A percentile compares a stretch with the other conserved stretches of the same genome.
Evolutionary conservation across 2,888 invertebrate genomes (phyloP).

Genomic region (Cephus pulcher): DNA sequence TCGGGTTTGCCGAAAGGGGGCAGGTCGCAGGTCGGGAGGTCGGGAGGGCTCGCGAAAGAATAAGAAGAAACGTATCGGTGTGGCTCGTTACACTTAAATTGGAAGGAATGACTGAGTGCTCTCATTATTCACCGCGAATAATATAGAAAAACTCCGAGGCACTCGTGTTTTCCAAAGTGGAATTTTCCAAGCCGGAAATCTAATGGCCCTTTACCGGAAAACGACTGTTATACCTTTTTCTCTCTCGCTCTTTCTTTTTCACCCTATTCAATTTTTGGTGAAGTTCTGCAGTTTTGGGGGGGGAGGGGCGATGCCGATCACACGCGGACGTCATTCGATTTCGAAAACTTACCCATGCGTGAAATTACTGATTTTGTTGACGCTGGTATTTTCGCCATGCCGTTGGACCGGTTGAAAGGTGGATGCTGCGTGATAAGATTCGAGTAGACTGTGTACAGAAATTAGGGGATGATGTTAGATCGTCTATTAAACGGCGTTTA

Average conservation of each 20-base stretch:
- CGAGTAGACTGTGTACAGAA: constrained; percentile 10
- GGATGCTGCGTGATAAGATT: neutral
- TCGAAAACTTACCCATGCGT: neutral
- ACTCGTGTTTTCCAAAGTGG: constrained; percentile 21
- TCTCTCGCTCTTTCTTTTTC: neutral
- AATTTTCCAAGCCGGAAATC: constrained; percentile 8
- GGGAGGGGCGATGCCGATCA: neutral
- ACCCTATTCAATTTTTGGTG: neutral
- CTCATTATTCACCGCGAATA: constrained; percentile 65
- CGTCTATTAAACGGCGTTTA: constrained; percentile 61
- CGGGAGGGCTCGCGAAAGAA: constrained; percentile 52
- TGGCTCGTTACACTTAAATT: constrained; percentile 67
- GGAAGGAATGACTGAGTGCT: constrained; percentile 66
- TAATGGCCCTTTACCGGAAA: constrained; percentile 7
- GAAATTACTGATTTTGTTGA: neutral
- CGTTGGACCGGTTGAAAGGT: neutral
- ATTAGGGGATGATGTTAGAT: constrained; percentile 33
- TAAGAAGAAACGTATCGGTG: constrained; percentile 66
- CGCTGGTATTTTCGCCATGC: neutral
- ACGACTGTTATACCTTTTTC: neutral
- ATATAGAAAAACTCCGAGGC: constrained; percentile 54
- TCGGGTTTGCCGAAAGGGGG: constrained; percentile 20
- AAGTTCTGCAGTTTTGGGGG: too few relatives aligned
- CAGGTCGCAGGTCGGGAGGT: constrained; percentile 41
- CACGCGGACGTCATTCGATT: neutral